Evolutionary conservation across 2,888 invertebrate genomes (phyloP), one percentile per base, ranked within the genome.

Genomic region (Cheiracanthium punctorium): DNA sequence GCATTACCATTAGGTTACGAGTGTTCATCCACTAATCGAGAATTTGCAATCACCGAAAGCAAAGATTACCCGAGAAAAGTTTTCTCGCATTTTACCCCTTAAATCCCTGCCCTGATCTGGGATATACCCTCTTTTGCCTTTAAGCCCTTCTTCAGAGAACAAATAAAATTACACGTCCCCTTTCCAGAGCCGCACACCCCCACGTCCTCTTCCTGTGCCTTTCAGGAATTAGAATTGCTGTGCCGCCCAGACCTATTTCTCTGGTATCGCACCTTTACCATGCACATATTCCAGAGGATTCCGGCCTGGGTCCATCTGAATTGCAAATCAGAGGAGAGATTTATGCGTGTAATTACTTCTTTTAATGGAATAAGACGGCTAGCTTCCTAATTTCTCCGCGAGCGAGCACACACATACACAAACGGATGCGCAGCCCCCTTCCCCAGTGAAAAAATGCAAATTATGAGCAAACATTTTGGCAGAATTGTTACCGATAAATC

Each of bases 341-440:
- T 84, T 84, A 84, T 84, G 69, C 74, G 72, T 79, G 79, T 84
- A 84, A 84, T 84, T 84, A 84, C 84, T 84, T 84, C 84, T 84
- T 84, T 84, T 84, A 84, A 84, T 79, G 84, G 84, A 84, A 84
- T 84, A 79, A 84, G 84, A 79, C 84, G 73, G 84, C 73, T 73
- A 52, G 79, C 84, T 84, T 84, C 84, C 84, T 79, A 79, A 82
- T 82, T 82, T 82, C 80, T 41, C 65, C 48, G 43, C 30, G 70
- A 37, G 37, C 4, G 37, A 37, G 37, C 37, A 37, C 10, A 37
- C 10, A 37, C 70, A 69, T 17, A 48, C 37, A 69, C 70, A 52
- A 69, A 20, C 37, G 28, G 33, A 17, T 52, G 52, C 41, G 24
- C 24, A n/a, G 28, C 64, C n/a, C 70, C 75, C 43, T n/a, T 70